Evolutionary conservation across 2,888 invertebrate species (phyloP).

Genomic region (Caenorhabditis sinica): DNA sequence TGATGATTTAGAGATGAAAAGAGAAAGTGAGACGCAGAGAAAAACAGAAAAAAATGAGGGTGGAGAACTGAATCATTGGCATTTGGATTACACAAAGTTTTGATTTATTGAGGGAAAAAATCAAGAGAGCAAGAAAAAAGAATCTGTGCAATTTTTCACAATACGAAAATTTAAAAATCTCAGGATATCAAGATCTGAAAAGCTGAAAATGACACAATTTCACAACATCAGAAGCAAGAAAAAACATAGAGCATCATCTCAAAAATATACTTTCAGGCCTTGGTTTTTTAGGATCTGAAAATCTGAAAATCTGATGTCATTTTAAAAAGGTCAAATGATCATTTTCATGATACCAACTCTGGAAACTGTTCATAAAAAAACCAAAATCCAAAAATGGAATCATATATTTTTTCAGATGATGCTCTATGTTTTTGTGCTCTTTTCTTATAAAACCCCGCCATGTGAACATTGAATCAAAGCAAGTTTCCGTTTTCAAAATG

Average conservation of each 20-base stretch:
- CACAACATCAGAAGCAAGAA: too few relatives aligned
- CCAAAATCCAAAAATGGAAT: too few relatives aligned
- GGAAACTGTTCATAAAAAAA: too few relatives aligned
- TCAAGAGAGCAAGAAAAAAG: not conserved
- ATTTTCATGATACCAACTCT: too few relatives aligned
- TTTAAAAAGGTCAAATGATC: too few relatives aligned
- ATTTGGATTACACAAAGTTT: not conserved
- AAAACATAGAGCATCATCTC: too few relatives aligned
- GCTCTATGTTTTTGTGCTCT: not conserved
- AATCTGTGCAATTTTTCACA: too few relatives aligned
- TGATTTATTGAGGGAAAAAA: not conserved
- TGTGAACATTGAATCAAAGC: not conserved
- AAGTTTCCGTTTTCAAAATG: not conserved
- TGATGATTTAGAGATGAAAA: not conserved
- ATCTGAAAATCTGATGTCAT: too few relatives aligned
- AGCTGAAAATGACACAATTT: too few relatives aligned
- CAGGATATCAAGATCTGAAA: too few relatives aligned
- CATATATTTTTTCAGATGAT: not conserved
- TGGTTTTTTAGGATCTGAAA: too few relatives aligned
- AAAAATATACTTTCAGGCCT: too few relatives aligned
- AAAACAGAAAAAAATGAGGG: not conserved
- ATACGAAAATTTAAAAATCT: not conserved
- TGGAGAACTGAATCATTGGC: not conserved
- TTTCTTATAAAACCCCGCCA: not conserved
- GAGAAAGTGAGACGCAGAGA: not conserved